Evolutionary conservation across 2,113 vertebrate genomes (phyloP).

Genomic region (Alces alces): DNA sequence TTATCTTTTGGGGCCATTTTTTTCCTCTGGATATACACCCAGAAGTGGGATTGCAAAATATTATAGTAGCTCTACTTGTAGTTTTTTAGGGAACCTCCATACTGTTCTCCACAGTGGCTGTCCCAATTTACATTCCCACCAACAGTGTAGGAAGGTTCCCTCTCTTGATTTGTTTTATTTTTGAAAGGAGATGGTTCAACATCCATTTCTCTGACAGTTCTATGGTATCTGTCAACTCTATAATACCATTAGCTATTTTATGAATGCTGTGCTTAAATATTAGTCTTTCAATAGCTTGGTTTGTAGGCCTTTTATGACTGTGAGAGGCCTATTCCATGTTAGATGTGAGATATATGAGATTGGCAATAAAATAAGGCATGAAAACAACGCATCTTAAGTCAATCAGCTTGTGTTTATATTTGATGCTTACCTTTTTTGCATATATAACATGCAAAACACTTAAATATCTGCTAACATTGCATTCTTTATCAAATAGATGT

Average conservation of each 20-base stretch:
- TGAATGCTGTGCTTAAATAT: conserved; percentile 52
- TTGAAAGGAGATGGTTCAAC: neutral
- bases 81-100: neutral
- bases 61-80: neutral
- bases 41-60: neutral
- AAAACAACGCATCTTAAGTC: conserved; percentile 26
- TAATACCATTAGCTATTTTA: conserved; percentile 2
- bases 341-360: conserved; percentile 33
- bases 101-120: neutral
- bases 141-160: neutral
- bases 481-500: conserved; percentile 35
- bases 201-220: conserved; percentile 34
- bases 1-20: neutral
- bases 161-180: neutral
- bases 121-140: neutral
- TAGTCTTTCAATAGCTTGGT: neutral
- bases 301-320: conserved; percentile 32
- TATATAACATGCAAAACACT: conserved; percentile 47
- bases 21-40: neutral
- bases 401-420: conserved; percentile 14
- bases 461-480: conserved; percentile 31
- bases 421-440: conserved; percentile 38
- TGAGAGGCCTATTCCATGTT: conserved; percentile 40
- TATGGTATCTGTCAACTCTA: conserved; percentile 9
- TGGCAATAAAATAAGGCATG: conserved; percentile 56